Evolutionary conservation across 2,797 vertebrate species (phyloP).

Genomic region (Brachymystax lenok): DNA sequence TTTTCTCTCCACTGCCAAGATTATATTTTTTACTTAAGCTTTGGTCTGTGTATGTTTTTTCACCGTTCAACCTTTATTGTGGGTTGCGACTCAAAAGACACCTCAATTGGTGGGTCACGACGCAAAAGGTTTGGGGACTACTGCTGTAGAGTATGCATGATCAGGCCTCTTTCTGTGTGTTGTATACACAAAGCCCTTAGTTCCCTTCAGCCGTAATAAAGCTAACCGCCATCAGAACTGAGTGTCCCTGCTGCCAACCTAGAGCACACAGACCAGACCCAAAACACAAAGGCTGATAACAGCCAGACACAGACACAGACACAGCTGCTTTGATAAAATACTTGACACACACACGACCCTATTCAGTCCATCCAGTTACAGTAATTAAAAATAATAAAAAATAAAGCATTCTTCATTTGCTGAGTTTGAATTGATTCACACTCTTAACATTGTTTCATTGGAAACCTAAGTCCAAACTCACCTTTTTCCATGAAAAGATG

Average conservation of each 20-base stretch:
- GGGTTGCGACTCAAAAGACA: no score
- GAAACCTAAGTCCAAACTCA: no score
- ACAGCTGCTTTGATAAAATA: not conserved
- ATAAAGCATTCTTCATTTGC: not conserved
- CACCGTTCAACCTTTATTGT: no score
- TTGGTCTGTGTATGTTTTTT: no score
- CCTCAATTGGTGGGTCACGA: no score
- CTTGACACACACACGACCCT: not conserved
- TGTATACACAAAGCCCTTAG: conserved; percentile 11
- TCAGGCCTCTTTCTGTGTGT: not conserved
- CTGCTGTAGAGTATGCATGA: not conserved
- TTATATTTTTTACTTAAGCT: no score
- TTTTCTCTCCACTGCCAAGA: no score
- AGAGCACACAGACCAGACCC: conserved; percentile 5
- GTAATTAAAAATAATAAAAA: not conserved
- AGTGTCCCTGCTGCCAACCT: not conserved
- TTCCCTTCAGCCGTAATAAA: not conserved
- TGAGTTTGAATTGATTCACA: no score
- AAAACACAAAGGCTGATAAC: conserved; percentile 12
- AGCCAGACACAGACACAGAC: not conserved
- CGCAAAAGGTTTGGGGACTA: no score
- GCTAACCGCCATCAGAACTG: not conserved
- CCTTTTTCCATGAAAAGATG: no score
- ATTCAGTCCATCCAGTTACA: not conserved
- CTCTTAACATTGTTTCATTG: no score